Conservation (phyloP, 2,113 vertebrate genomes). For the Sinosuthora webbiana region DNA sequence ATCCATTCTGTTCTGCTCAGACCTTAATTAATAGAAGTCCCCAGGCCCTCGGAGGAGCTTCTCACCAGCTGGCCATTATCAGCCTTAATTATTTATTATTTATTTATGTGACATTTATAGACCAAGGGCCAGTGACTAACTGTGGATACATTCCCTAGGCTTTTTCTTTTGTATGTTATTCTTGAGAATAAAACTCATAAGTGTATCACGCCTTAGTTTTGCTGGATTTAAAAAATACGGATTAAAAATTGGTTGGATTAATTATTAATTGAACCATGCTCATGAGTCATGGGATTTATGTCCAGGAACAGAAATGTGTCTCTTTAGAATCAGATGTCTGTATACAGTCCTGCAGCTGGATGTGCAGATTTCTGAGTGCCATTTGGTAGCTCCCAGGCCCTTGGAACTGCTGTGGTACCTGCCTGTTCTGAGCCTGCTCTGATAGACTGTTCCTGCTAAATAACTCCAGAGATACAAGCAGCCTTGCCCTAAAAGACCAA, state of each 20-base stretch:
- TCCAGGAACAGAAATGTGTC: background rate
- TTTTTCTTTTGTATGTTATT: background rate
- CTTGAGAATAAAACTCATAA: background rate
- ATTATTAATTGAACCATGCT: constrained; percentile 2
- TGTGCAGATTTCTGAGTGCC: background rate
- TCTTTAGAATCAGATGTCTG: background rate
- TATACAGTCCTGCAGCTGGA: background rate
- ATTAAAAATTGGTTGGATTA: background rate
- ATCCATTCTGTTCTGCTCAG: background rate
- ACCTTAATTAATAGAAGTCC: background rate
- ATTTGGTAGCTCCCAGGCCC: background rate
- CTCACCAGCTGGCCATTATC: background rate
- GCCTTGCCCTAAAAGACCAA: background rate
- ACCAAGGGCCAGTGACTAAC: background rate
- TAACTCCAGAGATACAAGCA: background rate
- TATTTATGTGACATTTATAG: background rate
- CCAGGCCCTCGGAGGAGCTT: background rate
- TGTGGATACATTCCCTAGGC: background rate
- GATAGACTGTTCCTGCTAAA: constrained; percentile 1
- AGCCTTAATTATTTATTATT: background rate
- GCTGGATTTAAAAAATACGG: background rate
- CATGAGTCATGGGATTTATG: background rate
- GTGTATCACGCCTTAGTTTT: background rate
- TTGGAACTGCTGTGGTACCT: background rate
- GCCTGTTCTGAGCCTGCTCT: background rate